Conservation (phyloP, 2,888 invertebrate genomes). For the Empis livida region DNA sequence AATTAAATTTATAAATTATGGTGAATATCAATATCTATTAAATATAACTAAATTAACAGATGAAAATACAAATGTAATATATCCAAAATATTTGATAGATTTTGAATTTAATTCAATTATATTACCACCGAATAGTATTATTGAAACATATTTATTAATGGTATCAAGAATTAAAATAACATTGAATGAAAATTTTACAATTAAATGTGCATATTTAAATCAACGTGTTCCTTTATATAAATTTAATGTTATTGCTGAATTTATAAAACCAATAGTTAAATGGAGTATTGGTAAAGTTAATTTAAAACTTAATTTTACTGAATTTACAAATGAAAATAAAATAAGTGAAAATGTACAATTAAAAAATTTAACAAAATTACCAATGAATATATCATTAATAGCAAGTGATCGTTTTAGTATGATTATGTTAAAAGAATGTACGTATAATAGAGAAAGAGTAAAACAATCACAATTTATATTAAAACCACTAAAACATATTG, state of each 20-base stretch:
- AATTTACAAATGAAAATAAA: not conserved
- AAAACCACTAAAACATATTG: too few species aligned
- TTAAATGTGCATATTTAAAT: not conserved
- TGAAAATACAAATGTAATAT: not conserved
- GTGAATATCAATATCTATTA: not conserved
- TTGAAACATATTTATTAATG: too few species aligned
- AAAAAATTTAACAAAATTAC: not conserved
- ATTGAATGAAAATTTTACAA: not conserved
- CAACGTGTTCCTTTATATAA: not conserved
- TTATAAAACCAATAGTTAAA: not conserved
- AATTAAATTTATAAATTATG: not conserved
- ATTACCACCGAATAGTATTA: too few species aligned
- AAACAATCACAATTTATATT: too few species aligned
- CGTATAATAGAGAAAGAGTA: too few species aligned
- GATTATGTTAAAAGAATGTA: too few species aligned
- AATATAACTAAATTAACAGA: not conserved
- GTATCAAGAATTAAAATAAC: not conserved
- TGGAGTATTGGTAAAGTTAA: not conserved
- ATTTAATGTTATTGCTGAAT: not conserved
- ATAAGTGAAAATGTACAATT: not conserved
- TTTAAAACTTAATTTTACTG: not conserved
- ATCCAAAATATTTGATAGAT: not conserved
- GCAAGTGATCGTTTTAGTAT: too few species aligned
- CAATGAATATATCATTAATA: too few species aligned
- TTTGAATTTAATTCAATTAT: not conserved